A percentile compares a stretch with the other conserved stretches of the same genome.
Conservation (phyloP, 2,888 invertebrate genomes). For the Ptychoptera albimana region DNA sequence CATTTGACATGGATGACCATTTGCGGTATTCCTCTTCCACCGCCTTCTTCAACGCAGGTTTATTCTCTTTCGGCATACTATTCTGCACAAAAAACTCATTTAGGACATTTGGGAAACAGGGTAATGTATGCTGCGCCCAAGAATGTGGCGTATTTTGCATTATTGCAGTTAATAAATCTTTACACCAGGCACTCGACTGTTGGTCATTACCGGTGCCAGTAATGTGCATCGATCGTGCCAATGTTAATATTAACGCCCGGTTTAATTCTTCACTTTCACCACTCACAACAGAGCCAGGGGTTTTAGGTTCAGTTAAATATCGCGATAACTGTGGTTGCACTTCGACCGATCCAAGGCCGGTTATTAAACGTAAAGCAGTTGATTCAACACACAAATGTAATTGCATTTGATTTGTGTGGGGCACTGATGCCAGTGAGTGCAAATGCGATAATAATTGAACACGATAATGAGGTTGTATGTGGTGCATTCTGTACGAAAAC, state of each 20-base stretch:
- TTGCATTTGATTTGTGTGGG: slow-evolving; percentile 91
- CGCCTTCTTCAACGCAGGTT: slow-evolving; percentile 76
- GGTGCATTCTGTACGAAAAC: slow-evolving; percentile 92
- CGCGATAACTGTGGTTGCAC: slow-evolving; percentile 87
- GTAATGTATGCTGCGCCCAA: slow-evolving; percentile 85
- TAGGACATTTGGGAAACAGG: slow-evolving; percentile 79
- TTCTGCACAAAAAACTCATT: slow-evolving; percentile 65
- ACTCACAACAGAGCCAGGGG: slow-evolving; percentile 52
- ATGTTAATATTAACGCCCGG: slow-evolving; percentile 77
- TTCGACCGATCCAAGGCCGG: slow-evolving; percentile 83
- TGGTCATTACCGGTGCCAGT: slow-evolving; percentile 50
- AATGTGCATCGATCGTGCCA: slow-evolving; percentile 87
- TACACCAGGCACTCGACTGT: slow-evolving; percentile 62
- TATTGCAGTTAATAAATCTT: slow-evolving; percentile 75
- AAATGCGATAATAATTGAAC: slow-evolving; percentile 83
- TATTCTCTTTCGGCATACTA: slow-evolving; percentile 73
- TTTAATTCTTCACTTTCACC: slow-evolving; percentile 92
- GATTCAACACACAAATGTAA: slow-evolving; percentile 84
- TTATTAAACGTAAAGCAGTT: slow-evolving; percentile 71
- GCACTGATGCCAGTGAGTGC: slow-evolving; percentile 78
- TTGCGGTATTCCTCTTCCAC: slow-evolving; percentile 93
- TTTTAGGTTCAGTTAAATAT: slow-evolving; percentile 81
- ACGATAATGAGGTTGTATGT: slow-evolving; percentile 90
- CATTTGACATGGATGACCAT: slow-evolving; percentile 94
- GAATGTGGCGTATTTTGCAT: slow-evolving; percentile 90